Conservation (phyloP, 2,113 vertebrate genomes). For the Hippocampus guttulatus region DNA sequence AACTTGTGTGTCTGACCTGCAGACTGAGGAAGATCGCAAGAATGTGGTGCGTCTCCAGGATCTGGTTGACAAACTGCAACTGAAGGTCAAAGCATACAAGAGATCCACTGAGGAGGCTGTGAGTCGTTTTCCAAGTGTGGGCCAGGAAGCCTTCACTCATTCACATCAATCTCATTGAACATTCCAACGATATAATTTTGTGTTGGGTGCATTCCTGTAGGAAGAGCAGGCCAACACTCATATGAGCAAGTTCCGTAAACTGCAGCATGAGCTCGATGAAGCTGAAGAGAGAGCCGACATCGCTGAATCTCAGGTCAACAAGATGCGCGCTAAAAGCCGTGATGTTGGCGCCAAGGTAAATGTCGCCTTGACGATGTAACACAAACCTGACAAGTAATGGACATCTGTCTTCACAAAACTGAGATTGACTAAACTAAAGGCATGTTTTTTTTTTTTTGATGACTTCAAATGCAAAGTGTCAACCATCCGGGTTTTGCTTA, state of each 20-base stretch:
- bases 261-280: conserved; percentile 69
- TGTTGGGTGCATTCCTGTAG: conserved; percentile 36
- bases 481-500: not conserved
- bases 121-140: conserved; percentile 26
- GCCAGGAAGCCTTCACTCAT: not conserved
- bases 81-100: conserved; percentile 80
- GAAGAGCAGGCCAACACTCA: conserved; percentile 72
- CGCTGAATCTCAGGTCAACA: conserved; percentile 74
- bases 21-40: conserved; percentile 78
- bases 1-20: not conserved
- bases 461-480: not conserved
- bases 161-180: not conserved
- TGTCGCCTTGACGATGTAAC: not conserved
- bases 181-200: not conserved
- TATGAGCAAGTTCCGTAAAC: conserved; percentile 65
- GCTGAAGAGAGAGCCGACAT: conserved; percentile 72
- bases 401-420: not conserved
- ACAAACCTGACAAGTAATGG: not conserved
- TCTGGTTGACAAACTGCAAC: conserved; percentile 75
- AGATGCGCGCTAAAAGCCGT: conserved; percentile 67
- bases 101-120: conserved; percentile 73
- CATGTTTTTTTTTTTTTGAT: not conserved
- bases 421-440: not conserved
- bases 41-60: conserved; percentile 79
- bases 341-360: conserved; percentile 66